Evolutionary conservation across 2,888 invertebrate genomes (phyloP).

Genomic region (Amiota minor): DNA sequence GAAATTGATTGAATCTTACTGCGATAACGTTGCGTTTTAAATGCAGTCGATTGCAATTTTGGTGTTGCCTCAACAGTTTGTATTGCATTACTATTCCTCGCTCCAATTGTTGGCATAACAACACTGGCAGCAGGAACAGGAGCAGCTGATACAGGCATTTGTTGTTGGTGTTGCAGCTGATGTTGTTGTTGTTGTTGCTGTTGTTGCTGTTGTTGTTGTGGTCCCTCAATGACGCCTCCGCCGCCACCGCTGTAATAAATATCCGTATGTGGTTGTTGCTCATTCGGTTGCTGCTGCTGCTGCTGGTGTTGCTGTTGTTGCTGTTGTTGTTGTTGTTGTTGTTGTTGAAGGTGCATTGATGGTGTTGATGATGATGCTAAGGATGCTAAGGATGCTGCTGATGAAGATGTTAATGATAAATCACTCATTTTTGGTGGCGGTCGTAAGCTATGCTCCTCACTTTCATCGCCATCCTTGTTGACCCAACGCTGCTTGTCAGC

Average conservation of each 20-base stretch:
- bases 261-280: not conserved
- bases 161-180: constrained; percentile 14
- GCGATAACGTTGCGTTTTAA: constrained; percentile 85
- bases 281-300: constrained; percentile 23
- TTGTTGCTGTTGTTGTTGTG: constrained; percentile 41
- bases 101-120: constrained; percentile 7
- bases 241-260: not conserved
- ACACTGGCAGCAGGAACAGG: constrained; percentile 36
- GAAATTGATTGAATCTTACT: constrained; percentile 76
- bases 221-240: constrained; percentile 35
- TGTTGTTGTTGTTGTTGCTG: constrained; percentile 29
- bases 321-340: constrained; percentile 28
- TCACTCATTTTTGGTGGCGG: constrained; percentile 83
- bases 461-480: constrained; percentile 80
- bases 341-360: constrained; percentile 31
- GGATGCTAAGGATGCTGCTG: constrained; percentile 22
- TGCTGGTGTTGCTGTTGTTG: constrained; percentile 37
- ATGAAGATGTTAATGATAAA: constrained; percentile 53
- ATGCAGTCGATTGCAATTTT: constrained; percentile 79
- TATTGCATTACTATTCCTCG: constrained; percentile 21
- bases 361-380: constrained; percentile 35
- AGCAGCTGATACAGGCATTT: constrained; percentile 22
- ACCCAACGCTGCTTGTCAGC: constrained; percentile 89
- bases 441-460: constrained; percentile 75
- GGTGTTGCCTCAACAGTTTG: constrained; percentile 52